These are phyloP conservation scores for Enteromius paludinosus DNA, from an alignment of 2,797 vertebrate genomes.

Conservation along the genomic window DNA sequence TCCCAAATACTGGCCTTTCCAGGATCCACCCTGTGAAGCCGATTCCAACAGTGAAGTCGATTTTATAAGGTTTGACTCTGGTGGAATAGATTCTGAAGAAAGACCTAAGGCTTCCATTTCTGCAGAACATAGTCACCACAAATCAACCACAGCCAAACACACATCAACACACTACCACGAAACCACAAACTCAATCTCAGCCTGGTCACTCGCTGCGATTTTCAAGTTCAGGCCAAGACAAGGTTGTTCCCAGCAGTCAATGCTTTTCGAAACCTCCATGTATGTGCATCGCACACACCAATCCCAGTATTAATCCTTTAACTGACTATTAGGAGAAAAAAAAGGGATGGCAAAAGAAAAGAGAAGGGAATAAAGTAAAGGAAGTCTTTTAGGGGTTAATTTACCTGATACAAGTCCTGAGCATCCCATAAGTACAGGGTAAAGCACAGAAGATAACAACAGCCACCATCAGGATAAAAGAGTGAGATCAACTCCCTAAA, in stretches of 20 bases:
- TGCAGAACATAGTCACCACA: slow-evolving; percentile 34
- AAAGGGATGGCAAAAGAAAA: slow-evolving; percentile 66
- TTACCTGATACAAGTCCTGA: slow-evolving; percentile 98
- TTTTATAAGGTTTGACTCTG: background rate
- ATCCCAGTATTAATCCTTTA: slow-evolving; percentile 84
- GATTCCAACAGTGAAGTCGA: slow-evolving; percentile 16
- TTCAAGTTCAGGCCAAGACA: background rate
- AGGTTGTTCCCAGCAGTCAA: slow-evolving; percentile 17
- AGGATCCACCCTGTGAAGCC: slow-evolving; percentile 21
- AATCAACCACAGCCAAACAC: slow-evolving; percentile 54
- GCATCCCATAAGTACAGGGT: slow-evolving; percentile 88
- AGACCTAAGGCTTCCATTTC: slow-evolving; percentile 37
- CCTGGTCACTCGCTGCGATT: slow-evolving; percentile 3
- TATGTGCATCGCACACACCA: slow-evolving; percentile 64
- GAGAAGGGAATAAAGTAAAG: slow-evolving; percentile 63
- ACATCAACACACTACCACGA: slow-evolving; percentile 44
- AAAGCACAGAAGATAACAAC: slow-evolving; percentile 91
- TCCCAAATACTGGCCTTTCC: slow-evolving; percentile 4
- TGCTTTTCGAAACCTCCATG: slow-evolving; percentile 21
- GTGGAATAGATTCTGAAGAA: slow-evolving; percentile 45
- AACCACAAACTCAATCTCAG: slow-evolving; percentile 46
- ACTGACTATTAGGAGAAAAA: slow-evolving; percentile 62
- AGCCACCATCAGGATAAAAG: slow-evolving; percentile 80
- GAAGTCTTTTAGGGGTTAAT: slow-evolving; percentile 66
- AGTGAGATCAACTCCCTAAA: slow-evolving; percentile 50